Percentiles rank a stretch among this genome's conserved stretches.
These are phyloP conservation scores for Dynastes hyllus DNA, from an alignment of 2,888 invertebrate species.

Conservation along the genomic window DNA sequence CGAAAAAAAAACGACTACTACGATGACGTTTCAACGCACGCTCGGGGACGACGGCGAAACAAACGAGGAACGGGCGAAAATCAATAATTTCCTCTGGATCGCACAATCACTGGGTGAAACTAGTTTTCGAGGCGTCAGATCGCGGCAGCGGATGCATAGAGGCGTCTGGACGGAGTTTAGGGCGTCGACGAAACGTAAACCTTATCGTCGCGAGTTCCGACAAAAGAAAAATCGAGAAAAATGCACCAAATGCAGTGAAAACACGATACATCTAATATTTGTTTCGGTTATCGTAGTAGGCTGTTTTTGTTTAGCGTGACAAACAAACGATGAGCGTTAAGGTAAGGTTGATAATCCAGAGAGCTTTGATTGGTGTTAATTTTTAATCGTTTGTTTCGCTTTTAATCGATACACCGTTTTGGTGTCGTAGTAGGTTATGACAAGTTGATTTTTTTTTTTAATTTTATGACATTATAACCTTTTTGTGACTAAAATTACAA, in stretches of 20 bases:
- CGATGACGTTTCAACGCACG: conserved; percentile 22
- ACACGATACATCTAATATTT: not conserved
- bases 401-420: not conserved
- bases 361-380: not conserved
- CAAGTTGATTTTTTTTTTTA: too few species aligned
- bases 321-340: conserved; percentile 32
- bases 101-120: conserved; percentile 20
- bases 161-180: not conserved
- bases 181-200: conserved; percentile 5
- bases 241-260: not conserved
- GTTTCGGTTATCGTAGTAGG: not conserved
- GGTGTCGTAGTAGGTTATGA: too few species aligned
- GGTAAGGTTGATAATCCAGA: conserved; percentile 15
- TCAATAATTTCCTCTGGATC: conserved; percentile 4
- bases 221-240: not conserved
- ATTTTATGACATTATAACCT: too few species aligned
- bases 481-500: too few species aligned
- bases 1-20: not conserved
- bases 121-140: conserved; percentile 6
- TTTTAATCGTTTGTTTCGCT: not conserved
- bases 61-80: conserved; percentile 5
- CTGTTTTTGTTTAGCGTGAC: not conserved
- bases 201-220: not conserved
- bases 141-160: conserved; percentile 2
- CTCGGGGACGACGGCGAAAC: conserved; percentile 2